Percentiles rank a stretch among this genome's conserved stretches.
These are phyloP conservation scores for Psittacula echo DNA, from an alignment of 2,797 vertebrate genomes.

Conservation along the genomic window DNA sequence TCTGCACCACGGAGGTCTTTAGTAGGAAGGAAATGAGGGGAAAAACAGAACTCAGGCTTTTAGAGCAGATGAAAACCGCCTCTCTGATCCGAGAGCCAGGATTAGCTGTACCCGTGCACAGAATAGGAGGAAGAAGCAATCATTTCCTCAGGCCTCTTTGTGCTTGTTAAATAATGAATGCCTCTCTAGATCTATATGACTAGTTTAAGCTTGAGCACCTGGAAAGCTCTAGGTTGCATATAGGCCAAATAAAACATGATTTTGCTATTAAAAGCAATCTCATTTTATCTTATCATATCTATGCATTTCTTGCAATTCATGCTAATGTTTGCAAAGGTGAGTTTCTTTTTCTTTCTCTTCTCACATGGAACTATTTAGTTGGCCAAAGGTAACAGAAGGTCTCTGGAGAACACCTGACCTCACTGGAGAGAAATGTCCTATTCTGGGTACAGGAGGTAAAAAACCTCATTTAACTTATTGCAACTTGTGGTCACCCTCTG, in stretches of 20 bases:
- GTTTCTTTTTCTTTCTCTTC: background rate
- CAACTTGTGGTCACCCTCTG: background rate
- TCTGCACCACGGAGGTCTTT: background rate
- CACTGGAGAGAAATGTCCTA: background rate
- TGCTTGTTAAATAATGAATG: background rate
- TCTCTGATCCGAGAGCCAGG: background rate
- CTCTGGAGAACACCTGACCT: background rate
- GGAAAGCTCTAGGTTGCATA: background rate
- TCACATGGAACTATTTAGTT: background rate
- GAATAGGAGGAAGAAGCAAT: constrained; percentile 5
- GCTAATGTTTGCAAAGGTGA: background rate
- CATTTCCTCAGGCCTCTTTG: constrained; percentile 16
- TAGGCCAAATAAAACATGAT: constrained; percentile 35
- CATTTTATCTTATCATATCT: background rate
- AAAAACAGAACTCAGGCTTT: background rate
- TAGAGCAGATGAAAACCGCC: background rate
- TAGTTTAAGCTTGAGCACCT: constrained; percentile 5
- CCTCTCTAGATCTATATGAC: background rate
- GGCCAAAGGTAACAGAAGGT: background rate
- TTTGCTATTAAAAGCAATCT: constrained; percentile 27
- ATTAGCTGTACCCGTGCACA: background rate
- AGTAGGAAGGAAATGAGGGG: background rate
- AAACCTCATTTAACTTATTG: background rate
- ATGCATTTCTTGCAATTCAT: background rate
- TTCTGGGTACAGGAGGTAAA: background rate